These are phyloP conservation scores for Apodemus agrarius DNA, from an alignment of 2,797 vertebrate genomes.

Conservation along the genomic window DNA sequence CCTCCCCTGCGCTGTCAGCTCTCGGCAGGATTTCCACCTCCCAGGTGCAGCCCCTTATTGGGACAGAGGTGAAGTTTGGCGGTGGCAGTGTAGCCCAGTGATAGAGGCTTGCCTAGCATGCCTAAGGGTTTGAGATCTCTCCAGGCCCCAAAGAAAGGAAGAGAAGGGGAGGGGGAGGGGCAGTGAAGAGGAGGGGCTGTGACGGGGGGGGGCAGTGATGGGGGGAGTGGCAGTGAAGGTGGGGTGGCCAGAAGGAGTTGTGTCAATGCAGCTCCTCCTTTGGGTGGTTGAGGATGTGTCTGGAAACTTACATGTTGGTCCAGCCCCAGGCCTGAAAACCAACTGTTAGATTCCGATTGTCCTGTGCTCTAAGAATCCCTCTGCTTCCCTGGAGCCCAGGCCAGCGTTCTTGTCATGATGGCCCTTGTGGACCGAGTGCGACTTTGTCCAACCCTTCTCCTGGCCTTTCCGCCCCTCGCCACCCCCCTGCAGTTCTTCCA, in stretches of 20 bases:
- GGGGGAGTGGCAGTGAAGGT: too few species aligned
- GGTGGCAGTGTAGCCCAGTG: not conserved
- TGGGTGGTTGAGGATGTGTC: not conserved
- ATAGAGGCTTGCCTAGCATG: not conserved
- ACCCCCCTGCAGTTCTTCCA: not conserved
- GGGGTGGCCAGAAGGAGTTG: too few species aligned
- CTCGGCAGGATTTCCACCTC: not conserved
- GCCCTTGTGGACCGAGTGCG: not conserved
- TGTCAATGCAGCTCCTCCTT: not conserved
- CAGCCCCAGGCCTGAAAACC: not conserved
- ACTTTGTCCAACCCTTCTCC: not conserved
- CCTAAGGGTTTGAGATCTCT: not conserved
- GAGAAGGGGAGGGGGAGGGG: not conserved
- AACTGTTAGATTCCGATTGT: not conserved
- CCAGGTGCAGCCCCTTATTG: not conserved
- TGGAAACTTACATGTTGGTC: not conserved
- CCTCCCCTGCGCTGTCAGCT: accelerated
- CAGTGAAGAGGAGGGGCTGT: too few species aligned
- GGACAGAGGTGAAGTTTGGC: not conserved
- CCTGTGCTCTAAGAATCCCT: not conserved
- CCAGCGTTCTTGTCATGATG: not conserved
- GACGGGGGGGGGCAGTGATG: accelerated
- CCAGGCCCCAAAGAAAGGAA: not conserved
- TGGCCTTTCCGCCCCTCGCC: too few species aligned
- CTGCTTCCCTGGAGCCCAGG: not conserved